phyloP scores from a whole-genome alignment of 2,888 invertebrate genomes.

The Hydropsyche betteni region DNA sequence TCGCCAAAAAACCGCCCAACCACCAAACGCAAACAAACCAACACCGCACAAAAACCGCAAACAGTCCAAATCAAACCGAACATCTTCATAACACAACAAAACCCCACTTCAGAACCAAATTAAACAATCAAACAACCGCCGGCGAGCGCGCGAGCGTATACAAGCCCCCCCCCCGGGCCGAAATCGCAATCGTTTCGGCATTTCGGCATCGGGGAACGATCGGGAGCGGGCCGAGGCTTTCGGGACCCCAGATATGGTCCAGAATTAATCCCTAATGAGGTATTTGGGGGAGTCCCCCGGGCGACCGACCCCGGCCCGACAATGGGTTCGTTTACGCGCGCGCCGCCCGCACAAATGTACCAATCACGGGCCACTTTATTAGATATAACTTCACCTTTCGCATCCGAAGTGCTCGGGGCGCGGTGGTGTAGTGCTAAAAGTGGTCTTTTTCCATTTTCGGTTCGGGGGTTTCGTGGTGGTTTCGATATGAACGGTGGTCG shows the following conservation, averaged over 20 bases:
- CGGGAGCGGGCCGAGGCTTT: neutral
- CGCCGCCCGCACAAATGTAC: constrained; percentile 46
- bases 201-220: constrained; percentile 12
- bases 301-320: constrained; percentile 36
- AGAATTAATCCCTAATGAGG: constrained; percentile 47
- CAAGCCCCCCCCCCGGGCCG: too few species aligned
- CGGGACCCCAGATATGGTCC: neutral
- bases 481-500: too few species aligned
- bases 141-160: too few species aligned
- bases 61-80: too few species aligned
- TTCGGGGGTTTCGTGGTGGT: too few species aligned
- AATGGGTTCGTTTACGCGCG: constrained; percentile 50
- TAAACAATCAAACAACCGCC: too few species aligned
- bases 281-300: constrained; percentile 36
- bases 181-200: neutral
- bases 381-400: constrained; percentile 47
- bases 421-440: constrained; percentile 30
- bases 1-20: too few species aligned
- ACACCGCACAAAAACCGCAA: too few species aligned
- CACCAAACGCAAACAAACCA: too few species aligned
- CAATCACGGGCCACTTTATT: constrained; percentile 51
- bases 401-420: constrained; percentile 13
- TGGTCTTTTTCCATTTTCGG: neutral
- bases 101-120: too few species aligned
- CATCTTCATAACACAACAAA: too few species aligned